Evolutionary conservation across 2,888 invertebrate genomes (phyloP).

Genomic region (Xestobium rufovillosum): DNA sequence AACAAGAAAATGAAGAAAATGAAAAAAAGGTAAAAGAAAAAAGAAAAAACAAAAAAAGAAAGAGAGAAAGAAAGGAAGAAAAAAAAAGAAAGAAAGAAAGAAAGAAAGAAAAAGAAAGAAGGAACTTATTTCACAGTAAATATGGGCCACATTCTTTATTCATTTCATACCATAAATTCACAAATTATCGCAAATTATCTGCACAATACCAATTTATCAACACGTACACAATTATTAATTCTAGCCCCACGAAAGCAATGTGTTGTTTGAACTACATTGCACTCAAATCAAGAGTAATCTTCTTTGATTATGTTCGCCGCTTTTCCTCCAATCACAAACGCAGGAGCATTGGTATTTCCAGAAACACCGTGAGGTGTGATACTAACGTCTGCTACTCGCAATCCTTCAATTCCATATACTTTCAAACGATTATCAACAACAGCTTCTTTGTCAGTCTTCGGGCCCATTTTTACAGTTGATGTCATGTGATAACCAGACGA

Average conservation of each 20-base stretch:
- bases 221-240: no score
- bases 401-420: constrained; percentile 45
- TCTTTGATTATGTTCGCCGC: constrained; percentile 46
- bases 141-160: no score
- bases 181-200: no score
- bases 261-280: no score
- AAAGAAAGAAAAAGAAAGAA: constrained; percentile 2
- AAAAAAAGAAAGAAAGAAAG: not conserved
- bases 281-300: no score
- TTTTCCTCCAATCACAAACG: constrained; percentile 50
- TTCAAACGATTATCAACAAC: constrained; percentile 49
- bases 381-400: constrained; percentile 49
- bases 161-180: no score
- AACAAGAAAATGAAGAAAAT: no score
- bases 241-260: no score
- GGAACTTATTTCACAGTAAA: constrained; percentile 7
- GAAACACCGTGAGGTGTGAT: constrained; percentile 47
- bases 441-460: constrained; percentile 39
- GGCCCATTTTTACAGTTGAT: constrained; percentile 50
- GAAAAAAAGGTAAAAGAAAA: no score
- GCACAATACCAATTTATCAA: no score
- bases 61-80: no score
- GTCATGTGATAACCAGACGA: constrained; percentile 45
- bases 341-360: constrained; percentile 47
- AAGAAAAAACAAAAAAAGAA: no score